Evolutionary conservation across 2,113 vertebrate species (phyloP).

Genomic region (Rhea pennata): DNA sequence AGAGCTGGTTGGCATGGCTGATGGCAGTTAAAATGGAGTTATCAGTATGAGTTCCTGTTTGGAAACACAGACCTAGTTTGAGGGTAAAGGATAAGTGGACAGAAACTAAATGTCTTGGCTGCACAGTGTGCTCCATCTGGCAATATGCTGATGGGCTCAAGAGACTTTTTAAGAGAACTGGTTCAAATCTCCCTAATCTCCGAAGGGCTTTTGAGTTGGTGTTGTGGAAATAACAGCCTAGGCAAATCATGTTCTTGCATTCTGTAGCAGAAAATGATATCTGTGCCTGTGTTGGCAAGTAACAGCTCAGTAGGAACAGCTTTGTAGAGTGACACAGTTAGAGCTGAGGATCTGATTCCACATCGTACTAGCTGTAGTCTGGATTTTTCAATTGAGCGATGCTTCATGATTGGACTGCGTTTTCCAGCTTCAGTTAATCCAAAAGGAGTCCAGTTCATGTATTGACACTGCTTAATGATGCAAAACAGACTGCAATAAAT

Average conservation of each 20-base stretch:
- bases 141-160: background rate
- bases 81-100: background rate
- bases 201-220: background rate
- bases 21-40: background rate
- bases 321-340: background rate
- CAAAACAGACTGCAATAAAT: background rate
- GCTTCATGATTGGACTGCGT: fast-evolving
- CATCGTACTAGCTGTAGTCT: background rate
- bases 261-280: background rate
- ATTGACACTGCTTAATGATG: background rate
- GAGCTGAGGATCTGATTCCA: background rate
- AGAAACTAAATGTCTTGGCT: background rate
- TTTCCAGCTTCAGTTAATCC: background rate
- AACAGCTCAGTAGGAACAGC: background rate
- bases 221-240: no score
- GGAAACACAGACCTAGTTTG: background rate
- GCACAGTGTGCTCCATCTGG: background rate
- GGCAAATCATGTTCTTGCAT: background rate
- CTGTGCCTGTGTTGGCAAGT: fast-evolving
- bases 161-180: background rate
- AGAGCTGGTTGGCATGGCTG: background rate
- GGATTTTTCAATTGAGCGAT: background rate
- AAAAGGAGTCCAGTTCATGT: no score
- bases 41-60: fast-evolving
- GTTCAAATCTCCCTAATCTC: background rate